phyloP scores from a whole-genome alignment of 2,888 invertebrate species.

The Volucella inanis region DNA sequence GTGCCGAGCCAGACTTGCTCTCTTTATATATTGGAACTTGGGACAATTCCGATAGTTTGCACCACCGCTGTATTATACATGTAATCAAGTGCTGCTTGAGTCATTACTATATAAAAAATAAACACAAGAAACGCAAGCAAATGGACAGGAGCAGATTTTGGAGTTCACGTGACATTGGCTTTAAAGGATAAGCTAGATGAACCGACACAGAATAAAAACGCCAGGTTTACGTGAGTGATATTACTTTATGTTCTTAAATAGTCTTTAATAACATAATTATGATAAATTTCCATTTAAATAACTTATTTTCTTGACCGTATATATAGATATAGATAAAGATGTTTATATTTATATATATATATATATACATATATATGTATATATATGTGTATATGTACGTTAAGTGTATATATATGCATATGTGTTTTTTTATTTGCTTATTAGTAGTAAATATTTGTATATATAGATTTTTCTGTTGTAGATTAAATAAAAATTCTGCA shows the following conservation, averaged over 20 bases:
- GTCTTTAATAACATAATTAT: constrained; percentile 60
- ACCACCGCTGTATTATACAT: too few species aligned
- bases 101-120: too few species aligned
- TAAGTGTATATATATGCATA: constrained; percentile 29
- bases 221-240: constrained; percentile 34
- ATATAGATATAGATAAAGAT: constrained; percentile 38
- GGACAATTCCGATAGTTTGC: too few species aligned
- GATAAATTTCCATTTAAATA: constrained; percentile 54
- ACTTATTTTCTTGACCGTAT: constrained; percentile 31
- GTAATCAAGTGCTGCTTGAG: too few species aligned
- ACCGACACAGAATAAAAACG: constrained; percentile 13
- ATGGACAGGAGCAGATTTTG: too few species aligned
- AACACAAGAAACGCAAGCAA: too few species aligned
- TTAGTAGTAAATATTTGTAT: constrained; percentile 54
- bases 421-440: constrained; percentile 45
- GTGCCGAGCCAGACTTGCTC: too few species aligned
- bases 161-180: too few species aligned
- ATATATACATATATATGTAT: constrained; percentile 15
- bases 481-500: constrained; percentile 62
- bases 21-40: too few species aligned
- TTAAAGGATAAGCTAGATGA: too few species aligned
- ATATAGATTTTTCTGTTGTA: constrained; percentile 60
- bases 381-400: constrained; percentile 19
- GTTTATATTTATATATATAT: constrained; percentile 48
- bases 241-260: constrained; percentile 65